These are phyloP conservation scores for Drosophila macrothrix DNA, from an alignment of 2,888 invertebrate species.

Conservation along the genomic window DNA sequence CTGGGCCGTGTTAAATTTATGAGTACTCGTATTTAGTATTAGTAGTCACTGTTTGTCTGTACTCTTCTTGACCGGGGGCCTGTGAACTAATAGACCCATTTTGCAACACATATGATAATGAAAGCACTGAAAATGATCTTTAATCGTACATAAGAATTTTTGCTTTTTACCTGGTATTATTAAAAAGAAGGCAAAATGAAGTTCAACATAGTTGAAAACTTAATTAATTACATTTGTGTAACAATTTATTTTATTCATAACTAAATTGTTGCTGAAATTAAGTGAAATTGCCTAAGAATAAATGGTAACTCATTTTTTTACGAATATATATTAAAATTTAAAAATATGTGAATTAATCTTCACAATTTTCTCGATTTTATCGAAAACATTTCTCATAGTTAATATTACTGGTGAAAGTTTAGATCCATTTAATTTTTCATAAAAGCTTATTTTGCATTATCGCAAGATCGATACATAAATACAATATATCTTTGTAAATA, in stretches of 20 bases:
- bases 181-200: background rate
- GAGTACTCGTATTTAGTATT: slow-evolving; percentile 57
- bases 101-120: background rate
- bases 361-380: background rate
- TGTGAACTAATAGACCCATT: background rate
- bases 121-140: background rate
- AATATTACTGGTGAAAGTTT: background rate
- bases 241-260: background rate
- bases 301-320: background rate
- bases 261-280: background rate
- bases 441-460: background rate
- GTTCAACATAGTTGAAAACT: background rate
- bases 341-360: background rate
- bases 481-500: background rate
- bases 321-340: background rate
- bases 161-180: background rate
- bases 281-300: background rate
- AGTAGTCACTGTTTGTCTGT: slow-evolving; percentile 48
- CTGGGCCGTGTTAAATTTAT: slow-evolving; percentile 51
- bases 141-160: background rate
- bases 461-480: background rate
- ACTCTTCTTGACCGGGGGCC: background rate
- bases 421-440: background rate
- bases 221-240: background rate
- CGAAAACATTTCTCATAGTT: background rate